Evolutionary conservation across 2,797 vertebrate species (phyloP).

Genomic region (Fundulus diaphanus): DNA sequence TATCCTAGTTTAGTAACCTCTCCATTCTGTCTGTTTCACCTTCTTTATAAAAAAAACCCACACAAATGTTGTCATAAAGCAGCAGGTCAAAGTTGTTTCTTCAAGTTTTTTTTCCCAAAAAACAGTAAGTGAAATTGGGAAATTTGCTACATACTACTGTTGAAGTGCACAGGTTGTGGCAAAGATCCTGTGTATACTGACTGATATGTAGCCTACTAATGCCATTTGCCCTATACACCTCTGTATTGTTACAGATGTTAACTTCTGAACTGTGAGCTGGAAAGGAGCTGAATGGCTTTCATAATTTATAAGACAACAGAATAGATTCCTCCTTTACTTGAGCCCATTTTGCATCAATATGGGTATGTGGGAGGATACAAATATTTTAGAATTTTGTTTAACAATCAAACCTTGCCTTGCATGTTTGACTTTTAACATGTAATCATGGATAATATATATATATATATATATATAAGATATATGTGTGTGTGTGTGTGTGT

Average conservation of each 20-base stretch:
- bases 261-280: too few relatives aligned
- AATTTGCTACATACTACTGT: background rate
- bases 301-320: too few relatives aligned
- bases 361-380: background rate
- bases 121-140: background rate
- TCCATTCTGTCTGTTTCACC: background rate
- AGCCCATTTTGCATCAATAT: background rate
- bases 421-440: background rate
- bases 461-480: too few relatives aligned
- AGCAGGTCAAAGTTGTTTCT: background rate
- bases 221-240: background rate
- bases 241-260: too few relatives aligned
- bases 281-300: too few relatives aligned
- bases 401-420: background rate
- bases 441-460: too few relatives aligned
- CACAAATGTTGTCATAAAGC: background rate
- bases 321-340: background rate
- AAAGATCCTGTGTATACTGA: background rate
- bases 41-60: background rate
- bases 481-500: too few relatives aligned
- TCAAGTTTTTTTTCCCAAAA: background rate
- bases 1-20: background rate
- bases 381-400: conserved; percentile 1
- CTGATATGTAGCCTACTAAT: background rate
- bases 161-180: background rate